phyloP scores from a whole-genome alignment of 2,888 invertebrate genomes.

The Hirtodrosophila histrioides region DNA sequence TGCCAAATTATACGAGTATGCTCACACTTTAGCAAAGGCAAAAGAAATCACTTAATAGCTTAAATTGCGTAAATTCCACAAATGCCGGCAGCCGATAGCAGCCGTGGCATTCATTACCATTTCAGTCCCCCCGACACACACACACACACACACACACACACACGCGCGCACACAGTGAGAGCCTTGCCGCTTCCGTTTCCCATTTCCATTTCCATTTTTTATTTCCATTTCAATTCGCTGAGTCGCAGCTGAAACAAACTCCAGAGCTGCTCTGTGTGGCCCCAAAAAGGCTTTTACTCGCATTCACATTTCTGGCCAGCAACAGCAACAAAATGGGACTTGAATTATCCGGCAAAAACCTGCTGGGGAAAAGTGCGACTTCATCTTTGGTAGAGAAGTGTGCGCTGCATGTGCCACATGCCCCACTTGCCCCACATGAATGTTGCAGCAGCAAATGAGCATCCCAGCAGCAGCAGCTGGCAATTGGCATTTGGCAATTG shows the following conservation, averaged over 20 bases:
- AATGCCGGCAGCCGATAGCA: conserved; percentile 16
- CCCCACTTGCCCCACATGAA: no score
- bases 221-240: conserved; percentile 30
- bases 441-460: no score
- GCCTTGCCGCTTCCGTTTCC: no score
- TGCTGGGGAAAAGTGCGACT: no score
- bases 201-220: conserved; percentile 3
- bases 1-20: conserved; percentile 52
- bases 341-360: no score
- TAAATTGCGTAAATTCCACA: conserved; percentile 38
- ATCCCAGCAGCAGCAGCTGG: no score
- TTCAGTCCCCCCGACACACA: not conserved
- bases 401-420: no score
- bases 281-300: conserved; percentile 12
- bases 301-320: not conserved
- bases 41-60: conserved; percentile 51
- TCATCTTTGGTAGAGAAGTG: no score
- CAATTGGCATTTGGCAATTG: not conserved
- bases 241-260: conserved; percentile 9
- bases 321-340: no score
- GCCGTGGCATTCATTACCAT: conserved; percentile 22
- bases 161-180: no score
- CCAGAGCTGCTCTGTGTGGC: conserved; percentile 1
- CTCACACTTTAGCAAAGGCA: conserved; percentile 22
- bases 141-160: no score